Percentiles rank a stretch among this genome's conserved stretches.
phyloP scores from a whole-genome alignment of 2,113 vertebrate species.

The Tyrannus savana region DNA sequence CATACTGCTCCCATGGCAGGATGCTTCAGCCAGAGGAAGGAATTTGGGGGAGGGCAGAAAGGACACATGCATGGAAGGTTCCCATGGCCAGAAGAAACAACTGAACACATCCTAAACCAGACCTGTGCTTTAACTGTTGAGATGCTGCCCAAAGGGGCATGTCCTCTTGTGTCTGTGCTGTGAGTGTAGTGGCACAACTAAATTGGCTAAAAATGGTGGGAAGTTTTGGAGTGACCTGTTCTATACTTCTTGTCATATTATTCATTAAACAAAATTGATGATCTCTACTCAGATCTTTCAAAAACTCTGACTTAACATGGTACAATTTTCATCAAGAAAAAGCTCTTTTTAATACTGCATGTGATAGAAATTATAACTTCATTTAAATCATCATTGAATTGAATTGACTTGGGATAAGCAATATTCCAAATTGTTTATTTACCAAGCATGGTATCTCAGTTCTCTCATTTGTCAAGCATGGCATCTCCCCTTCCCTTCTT shows the following conservation, averaged over 20 bases:
- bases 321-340: not conserved
- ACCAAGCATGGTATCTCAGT: too few relatives aligned
- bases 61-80: not conserved
- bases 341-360: not conserved
- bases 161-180: not conserved
- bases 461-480: too few relatives aligned
- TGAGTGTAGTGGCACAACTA: not conserved
- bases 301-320: not conserved
- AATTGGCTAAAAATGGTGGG: not conserved
- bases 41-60: not conserved
- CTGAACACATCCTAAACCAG: rapidly evolving
- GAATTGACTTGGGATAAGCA: not conserved
- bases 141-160: not conserved
- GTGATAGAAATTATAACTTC: not conserved
- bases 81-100: not conserved
- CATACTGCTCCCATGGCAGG: rapidly evolving
- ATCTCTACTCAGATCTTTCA: not conserved
- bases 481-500: not conserved
- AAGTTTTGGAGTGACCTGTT: not conserved
- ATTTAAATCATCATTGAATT: not conserved
- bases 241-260: not conserved
- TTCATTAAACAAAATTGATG: not conserved
- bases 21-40: not conserved
- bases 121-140: not conserved
- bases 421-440: not conserved